Evolutionary conservation across 2,888 invertebrate genomes (phyloP).

Genomic region (Cheilosia pagana): DNA sequence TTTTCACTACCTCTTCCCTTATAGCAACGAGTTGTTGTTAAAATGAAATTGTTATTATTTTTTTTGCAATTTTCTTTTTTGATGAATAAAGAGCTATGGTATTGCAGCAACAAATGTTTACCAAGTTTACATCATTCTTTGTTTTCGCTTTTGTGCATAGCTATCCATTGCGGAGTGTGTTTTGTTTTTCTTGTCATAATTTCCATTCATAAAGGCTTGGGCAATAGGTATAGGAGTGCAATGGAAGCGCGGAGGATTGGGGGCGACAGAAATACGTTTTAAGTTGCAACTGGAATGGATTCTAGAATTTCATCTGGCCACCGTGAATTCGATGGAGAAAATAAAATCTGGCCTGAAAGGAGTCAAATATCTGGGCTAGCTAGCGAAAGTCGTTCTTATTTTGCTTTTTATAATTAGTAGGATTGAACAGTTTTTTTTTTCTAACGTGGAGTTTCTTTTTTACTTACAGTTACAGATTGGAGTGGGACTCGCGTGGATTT

Average conservation of each 20-base stretch:
- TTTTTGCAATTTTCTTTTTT: slow-evolving; percentile 44
- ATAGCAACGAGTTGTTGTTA: slow-evolving; percentile 59
- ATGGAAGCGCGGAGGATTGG: neutral
- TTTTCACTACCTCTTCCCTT: slow-evolving; percentile 20
- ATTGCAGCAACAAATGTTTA: slow-evolving; percentile 48
- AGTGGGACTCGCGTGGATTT: neutral
- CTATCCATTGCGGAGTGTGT: slow-evolving; percentile 10
- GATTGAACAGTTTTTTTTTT: neutral
- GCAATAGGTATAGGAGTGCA: slow-evolving; percentile 15
- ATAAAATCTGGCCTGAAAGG: slow-evolving; percentile 3
- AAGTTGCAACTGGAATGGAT: slow-evolving; percentile 9
- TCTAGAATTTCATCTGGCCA: slow-evolving; percentile 40
- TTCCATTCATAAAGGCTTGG: slow-evolving; percentile 36
- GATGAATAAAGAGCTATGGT: slow-evolving; percentile 19
- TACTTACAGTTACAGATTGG: neutral
- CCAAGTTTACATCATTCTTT: slow-evolving; percentile 58
- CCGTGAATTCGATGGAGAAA: neutral
- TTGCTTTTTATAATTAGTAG: neutral
- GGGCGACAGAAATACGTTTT: neutral
- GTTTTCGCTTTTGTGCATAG: slow-evolving; percentile 55
- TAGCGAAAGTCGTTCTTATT: slow-evolving; percentile 18
- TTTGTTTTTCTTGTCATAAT: neutral
- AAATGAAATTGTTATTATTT: slow-evolving; percentile 60
- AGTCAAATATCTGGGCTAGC: slow-evolving; percentile 13
- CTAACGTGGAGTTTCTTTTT: slow-evolving; percentile 2